A percentile compares a stretch with the other conserved stretches of the same genome.
phyloP scores from a whole-genome alignment of 2,113 vertebrate species.

The Salvelinus alpinus region DNA sequence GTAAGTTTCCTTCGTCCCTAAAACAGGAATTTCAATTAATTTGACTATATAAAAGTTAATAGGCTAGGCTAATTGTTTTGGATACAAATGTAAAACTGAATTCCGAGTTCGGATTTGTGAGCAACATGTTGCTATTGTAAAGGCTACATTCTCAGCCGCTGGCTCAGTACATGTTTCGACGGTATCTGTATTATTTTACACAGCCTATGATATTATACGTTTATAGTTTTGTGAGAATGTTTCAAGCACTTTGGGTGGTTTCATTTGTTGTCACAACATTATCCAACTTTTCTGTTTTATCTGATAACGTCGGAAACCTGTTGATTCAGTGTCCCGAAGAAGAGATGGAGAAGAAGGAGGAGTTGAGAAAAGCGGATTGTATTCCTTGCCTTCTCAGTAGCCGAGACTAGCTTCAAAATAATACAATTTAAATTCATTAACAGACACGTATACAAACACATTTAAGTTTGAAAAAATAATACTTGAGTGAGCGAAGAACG shows the following conservation, averaged over 20 bases:
- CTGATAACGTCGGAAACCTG: conserved; percentile 59
- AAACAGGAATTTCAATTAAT: not conserved
- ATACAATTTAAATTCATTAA: not conserved
- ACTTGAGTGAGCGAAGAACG: no score
- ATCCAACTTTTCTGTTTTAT: conserved; percentile 42
- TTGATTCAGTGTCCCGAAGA: conserved; percentile 64
- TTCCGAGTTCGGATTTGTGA: conserved; percentile 16
- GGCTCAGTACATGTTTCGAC: conserved; percentile 3
- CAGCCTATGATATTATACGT: not conserved
- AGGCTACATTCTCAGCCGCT: conserved; percentile 21
- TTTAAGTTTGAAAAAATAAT: no score
- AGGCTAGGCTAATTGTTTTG: not conserved
- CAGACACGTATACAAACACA: no score
- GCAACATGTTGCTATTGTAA: conserved; percentile 35
- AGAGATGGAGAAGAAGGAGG: conserved; percentile 55
- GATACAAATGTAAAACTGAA: not conserved
- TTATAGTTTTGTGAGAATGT: not conserved
- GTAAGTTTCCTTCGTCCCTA: conserved; percentile 55
- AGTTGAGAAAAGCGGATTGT: conserved; percentile 75
- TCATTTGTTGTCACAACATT: not conserved
- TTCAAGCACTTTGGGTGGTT: not conserved
- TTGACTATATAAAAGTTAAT: not conserved
- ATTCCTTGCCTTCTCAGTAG: conserved; percentile 32
- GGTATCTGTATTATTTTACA: no score
- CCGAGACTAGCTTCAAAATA: conserved; percentile 45